Percentiles rank a stretch among this genome's conserved stretches.
These are phyloP conservation scores for Operophtera brumata DNA, from an alignment of 2,888 invertebrate species.

Conservation along the genomic window DNA sequence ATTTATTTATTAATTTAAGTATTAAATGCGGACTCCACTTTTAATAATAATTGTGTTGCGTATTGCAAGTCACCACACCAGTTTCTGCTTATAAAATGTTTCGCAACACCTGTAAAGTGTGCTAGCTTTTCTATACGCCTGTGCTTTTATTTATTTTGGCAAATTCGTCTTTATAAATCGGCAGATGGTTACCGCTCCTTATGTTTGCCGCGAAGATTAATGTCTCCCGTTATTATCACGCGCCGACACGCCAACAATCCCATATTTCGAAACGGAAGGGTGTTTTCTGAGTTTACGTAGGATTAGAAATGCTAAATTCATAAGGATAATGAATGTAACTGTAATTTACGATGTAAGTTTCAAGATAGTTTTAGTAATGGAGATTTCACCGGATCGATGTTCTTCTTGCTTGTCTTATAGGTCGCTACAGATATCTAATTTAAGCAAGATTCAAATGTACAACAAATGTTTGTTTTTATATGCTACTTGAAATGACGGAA, in stretches of 20 bases:
- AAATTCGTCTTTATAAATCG: conserved; percentile 37
- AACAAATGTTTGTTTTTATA: too few species aligned
- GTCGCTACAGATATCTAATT: too few species aligned
- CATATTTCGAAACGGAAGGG: conserved; percentile 21
- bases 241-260: conserved; percentile 31
- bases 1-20: too few species aligned
- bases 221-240: conserved; percentile 41
- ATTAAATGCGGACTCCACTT: too few species aligned
- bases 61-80: not conserved
- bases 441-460: too few species aligned
- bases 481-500: too few species aligned
- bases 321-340: conserved; percentile 11
- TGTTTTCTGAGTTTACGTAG: conserved; percentile 13
- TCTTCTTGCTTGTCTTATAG: too few species aligned
- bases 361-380: not conserved
- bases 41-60: not conserved
- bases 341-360: not conserved
- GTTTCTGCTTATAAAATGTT: too few species aligned
- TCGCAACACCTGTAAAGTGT: not conserved
- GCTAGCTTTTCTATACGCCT: not conserved
- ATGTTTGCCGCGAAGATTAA: conserved; percentile 65
- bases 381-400: not conserved
- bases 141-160: conserved; percentile 26
- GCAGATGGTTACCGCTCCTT: conserved; percentile 53
- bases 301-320: conserved; percentile 18